phyloP scores from a whole-genome alignment of 2,797 vertebrate species.

The Hippocampus kuda region DNA sequence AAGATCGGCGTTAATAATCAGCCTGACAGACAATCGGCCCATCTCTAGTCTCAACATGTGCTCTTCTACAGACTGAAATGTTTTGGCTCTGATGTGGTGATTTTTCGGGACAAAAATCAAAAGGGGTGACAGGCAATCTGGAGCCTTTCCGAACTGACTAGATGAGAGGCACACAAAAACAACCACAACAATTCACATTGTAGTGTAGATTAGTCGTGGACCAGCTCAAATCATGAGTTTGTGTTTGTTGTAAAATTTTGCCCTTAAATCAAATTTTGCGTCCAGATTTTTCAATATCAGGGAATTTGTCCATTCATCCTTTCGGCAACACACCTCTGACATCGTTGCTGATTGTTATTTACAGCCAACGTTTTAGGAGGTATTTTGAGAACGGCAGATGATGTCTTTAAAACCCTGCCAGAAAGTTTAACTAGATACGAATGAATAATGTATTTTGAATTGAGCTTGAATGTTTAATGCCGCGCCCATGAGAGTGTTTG shows the following conservation, averaged over 20 bases:
- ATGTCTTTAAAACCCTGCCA: conserved; percentile 2
- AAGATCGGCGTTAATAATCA: no score
- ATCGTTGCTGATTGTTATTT: background rate
- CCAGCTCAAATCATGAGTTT: no score
- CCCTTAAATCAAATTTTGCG: background rate
- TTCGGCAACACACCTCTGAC: background rate
- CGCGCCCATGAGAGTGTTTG: conserved; percentile 2
- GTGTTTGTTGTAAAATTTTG: background rate
- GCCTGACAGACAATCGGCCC: no score
- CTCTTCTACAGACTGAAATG: no score
- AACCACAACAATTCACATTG: background rate
- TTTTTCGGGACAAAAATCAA: background rate
- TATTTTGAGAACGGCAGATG: background rate
- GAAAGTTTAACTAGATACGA: conserved; percentile 26
- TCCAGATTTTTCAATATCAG: background rate
- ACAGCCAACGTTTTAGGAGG: background rate
- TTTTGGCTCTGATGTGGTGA: background rate
- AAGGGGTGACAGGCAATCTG: no score
- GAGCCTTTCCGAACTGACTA: background rate
- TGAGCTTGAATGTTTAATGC: conserved; percentile 41
- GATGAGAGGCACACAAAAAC: background rate
- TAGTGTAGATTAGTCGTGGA: background rate
- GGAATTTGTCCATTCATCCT: background rate
- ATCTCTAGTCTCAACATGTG: no score
- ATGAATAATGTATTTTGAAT: conserved; percentile 43